Evolutionary conservation across 2,888 invertebrate genomes (phyloP).

Genomic region (Neoitamus cyanurus): DNA sequence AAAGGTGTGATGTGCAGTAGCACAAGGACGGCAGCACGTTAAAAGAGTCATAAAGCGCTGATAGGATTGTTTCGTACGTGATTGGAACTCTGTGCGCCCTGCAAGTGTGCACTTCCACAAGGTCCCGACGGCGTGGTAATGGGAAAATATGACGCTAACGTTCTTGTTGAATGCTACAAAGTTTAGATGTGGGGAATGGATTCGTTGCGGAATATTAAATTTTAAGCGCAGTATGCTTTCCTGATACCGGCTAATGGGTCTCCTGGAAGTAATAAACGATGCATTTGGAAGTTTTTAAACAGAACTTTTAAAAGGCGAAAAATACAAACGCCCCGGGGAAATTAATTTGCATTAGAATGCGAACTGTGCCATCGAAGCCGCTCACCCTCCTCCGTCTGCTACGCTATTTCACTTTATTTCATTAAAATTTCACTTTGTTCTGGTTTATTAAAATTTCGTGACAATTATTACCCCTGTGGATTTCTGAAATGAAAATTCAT

Average conservation of each 20-base stretch:
- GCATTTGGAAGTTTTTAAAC: slow-evolving; percentile 35
- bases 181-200: not conserved
- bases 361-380: not conserved
- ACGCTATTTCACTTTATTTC: not conserved
- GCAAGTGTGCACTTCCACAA: not conserved
- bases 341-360: slow-evolving; percentile 20
- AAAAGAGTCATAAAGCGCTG: slow-evolving; percentile 32
- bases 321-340: not conserved
- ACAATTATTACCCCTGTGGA: not conserved
- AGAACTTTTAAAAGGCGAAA: slow-evolving; percentile 22
- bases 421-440: not conserved
- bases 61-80: slow-evolving; percentile 26
- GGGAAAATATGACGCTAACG: slow-evolving; percentile 19
- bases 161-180: not conserved
- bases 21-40: not conserved
- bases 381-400: not conserved
- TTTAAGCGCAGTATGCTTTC: slow-evolving; percentile 28
- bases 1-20: not conserved
- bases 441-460: not conserved
- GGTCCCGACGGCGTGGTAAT: slow-evolving; percentile 13
- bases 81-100: not conserved
- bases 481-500: not conserved
- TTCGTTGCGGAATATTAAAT: slow-evolving; percentile 34
- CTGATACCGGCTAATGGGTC: slow-evolving; percentile 33
- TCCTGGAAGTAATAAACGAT: slow-evolving; percentile 36